These are phyloP conservation scores for Porites australiensis DNA, from an alignment of 64 coral and sea anemone genomes.

Conservation along the genomic window DNA sequence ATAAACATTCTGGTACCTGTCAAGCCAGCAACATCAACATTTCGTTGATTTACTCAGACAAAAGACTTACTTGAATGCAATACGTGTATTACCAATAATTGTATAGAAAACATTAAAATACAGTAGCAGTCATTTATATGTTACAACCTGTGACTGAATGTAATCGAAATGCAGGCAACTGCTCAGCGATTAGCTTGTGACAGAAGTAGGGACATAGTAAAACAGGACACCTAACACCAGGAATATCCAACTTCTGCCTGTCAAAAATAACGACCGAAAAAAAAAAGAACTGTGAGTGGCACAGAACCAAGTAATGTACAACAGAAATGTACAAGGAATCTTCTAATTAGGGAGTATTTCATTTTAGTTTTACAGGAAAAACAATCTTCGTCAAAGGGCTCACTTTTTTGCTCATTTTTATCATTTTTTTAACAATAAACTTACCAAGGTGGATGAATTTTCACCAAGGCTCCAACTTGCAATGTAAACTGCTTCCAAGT, in stretches of 20 bases:
- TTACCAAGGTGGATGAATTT: constrained; percentile 90
- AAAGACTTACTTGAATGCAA: too few relatives aligned
- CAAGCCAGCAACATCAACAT: background rate
- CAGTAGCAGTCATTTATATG: too few relatives aligned
- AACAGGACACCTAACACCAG: constrained; percentile 62
- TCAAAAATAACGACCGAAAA: background rate
- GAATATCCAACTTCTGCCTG: constrained; percentile 84
- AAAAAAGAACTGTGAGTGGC: background rate
- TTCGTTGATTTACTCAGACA: background rate
- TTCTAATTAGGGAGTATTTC: too few relatives aligned
- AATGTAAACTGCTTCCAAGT: constrained; percentile 77
- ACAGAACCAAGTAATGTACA: background rate
- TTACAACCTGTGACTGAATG: background rate
- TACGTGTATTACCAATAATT: too few relatives aligned
- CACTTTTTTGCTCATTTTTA: background rate
- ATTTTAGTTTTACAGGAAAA: too few relatives aligned
- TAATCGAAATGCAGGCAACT: background rate
- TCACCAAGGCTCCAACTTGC: constrained; percentile 51
- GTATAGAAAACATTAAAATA: too few relatives aligned
- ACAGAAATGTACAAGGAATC: background rate
- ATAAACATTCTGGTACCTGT: constrained; percentile 17
- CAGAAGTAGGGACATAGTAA: constrained; percentile 84
- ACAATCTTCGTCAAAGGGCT: too few relatives aligned
- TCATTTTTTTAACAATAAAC: background rate
- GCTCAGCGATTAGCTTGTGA: constrained; percentile 31